Percentiles rank a stretch among this genome's conserved stretches.
Evolutionary conservation across 2,797 vertebrate species (phyloP).

Genomic region (Vespertilio murinus): DNA sequence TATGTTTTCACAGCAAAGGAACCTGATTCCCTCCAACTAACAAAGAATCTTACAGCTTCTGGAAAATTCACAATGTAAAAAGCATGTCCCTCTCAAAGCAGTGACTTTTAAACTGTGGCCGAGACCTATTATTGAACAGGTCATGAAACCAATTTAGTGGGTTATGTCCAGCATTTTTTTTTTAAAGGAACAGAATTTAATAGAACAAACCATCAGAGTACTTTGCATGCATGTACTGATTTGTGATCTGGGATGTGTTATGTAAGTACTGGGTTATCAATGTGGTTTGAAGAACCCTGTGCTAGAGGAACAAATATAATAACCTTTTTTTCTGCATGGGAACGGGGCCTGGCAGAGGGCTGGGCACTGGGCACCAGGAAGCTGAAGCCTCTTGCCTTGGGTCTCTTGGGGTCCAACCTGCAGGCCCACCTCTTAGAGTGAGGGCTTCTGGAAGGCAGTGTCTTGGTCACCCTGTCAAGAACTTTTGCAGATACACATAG

Average conservation of each 20-base stretch:
- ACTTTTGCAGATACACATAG: not conserved
- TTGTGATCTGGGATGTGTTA: not conserved
- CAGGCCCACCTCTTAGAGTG: not conserved
- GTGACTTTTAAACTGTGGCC: not conserved
- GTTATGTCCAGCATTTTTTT: not conserved
- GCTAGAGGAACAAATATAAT: not conserved
- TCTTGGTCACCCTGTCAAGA: not conserved
- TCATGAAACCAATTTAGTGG: not conserved
- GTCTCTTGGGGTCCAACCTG: not conserved
- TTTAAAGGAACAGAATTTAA: not conserved
- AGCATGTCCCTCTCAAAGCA: not conserved
- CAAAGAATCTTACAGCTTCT: not conserved
- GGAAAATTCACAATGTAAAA: not conserved
- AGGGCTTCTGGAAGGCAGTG: not conserved
- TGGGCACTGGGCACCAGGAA: not conserved
- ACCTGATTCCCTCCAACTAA: not conserved
- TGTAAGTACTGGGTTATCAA: not conserved
- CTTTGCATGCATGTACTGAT: not conserved
- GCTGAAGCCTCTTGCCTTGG: not conserved
- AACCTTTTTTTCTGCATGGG: not conserved
- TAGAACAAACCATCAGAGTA: not conserved
- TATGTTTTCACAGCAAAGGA: constrained; percentile 5
- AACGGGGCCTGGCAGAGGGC: not conserved
- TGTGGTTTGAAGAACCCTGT: not conserved
- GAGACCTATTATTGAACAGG: not conserved